Conservation (phyloP, 2,888 invertebrate species). For the Dynastes grantii region DNA sequence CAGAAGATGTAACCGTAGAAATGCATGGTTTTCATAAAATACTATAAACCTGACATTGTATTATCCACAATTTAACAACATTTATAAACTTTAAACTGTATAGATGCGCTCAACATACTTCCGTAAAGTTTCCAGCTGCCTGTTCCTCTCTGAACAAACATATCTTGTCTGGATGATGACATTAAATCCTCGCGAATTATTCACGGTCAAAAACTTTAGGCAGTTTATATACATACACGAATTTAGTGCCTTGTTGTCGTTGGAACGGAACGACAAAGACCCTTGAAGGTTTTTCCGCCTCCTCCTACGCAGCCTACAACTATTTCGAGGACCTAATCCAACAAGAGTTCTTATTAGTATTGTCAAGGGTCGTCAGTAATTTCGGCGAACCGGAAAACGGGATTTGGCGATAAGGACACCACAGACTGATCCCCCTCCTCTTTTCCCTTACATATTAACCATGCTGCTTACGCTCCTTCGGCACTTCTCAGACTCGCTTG, state of each 20-base stretch:
- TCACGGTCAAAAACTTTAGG: conserved; percentile 45
- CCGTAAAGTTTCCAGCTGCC: conserved; percentile 33
- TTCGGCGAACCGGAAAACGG: conserved; percentile 45
- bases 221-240: conserved; percentile 40
- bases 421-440: neutral
- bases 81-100: conserved; percentile 19
- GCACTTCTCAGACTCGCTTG: neutral
- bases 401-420: conserved; percentile 43
- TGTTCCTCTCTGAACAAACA: conserved; percentile 36
- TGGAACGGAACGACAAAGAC: conserved; percentile 25
- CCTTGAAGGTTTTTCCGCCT: conserved; percentile 30
- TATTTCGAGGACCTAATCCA: conserved; percentile 46
- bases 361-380: conserved; percentile 45
- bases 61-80: conserved; percentile 28
- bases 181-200: conserved; percentile 46
- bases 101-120: conserved; percentile 9
- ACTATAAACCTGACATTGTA: conserved; percentile 1
- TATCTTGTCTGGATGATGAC: conserved; percentile 42
- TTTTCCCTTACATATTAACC: neutral
- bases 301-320: conserved; percentile 35
- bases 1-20: too few species aligned
- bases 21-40: neutral
- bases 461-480: conserved; percentile 7
- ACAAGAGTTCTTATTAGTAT: conserved; percentile 47
- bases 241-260: conserved; percentile 39